Evolutionary conservation across 2,888 invertebrate genomes (phyloP), one percentile per base, ranked within the genome.

Genomic region (Deroplatys truncata): DNA sequence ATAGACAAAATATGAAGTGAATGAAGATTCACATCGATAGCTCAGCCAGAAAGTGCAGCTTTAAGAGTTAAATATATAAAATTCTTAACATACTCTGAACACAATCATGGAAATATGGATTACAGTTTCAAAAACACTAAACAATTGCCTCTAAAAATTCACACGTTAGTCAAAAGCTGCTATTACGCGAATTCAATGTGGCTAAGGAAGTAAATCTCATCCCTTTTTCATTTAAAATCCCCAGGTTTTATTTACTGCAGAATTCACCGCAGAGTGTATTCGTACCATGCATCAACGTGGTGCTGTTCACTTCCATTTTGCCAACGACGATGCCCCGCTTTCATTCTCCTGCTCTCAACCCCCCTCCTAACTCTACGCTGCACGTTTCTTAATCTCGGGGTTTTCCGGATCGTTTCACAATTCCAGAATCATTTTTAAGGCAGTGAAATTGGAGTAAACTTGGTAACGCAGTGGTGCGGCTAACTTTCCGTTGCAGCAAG

Each of bases 371-470:
- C 56, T 72, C 16, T 25, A 25, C 7, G 15, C 56, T 72, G 56
- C 56, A 72, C 56, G 85, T n/a, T 43, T 85, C 49, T 85, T 85
- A 85, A 85, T 85, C 28, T 85, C 85, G 31, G 49, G 20, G 56
- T 85, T 85, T 85, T 85, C 85, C 49, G 56, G 85, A 49, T 56
- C 49, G 85, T 49, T 85, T 49, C 85, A 49, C 85, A 85, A 85
- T 49, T 85, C 16, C 49, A n/a, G 15, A 85, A 85, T 85, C 49
- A 85, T 49, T 49, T 49, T 85, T 85, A 85, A 85, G 85, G 31
- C 56, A 72, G 56, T 49, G 16, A 49, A 85, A 85, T 85, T 49
- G n/a, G 56, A 85, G 85, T 49, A 85, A 85, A 56, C 56, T 72
- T 72, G 56, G 56, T 72, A 72, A 72, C 56, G 16, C 56, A 72